Evolutionary conservation across 2,888 invertebrate genomes (phyloP).

Genomic region (Alviniconcha strummeri): DNA sequence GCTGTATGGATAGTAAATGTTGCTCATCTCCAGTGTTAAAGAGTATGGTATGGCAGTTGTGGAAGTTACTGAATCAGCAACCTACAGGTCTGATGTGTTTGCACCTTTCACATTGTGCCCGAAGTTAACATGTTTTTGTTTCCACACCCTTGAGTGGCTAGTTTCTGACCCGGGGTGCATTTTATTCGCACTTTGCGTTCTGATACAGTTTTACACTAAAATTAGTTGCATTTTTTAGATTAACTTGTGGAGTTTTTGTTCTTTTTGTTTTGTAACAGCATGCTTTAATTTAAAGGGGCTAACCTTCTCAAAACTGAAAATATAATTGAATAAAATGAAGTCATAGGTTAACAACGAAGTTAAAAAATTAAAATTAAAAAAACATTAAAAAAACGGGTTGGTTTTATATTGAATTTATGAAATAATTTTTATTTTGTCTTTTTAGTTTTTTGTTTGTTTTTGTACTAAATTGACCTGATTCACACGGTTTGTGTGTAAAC

Average conservation of each 20-base stretch:
- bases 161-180: neutral
- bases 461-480: no score
- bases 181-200: neutral
- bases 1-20: no score
- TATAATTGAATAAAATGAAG: no score
- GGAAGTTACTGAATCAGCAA: neutral
- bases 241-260: neutral
- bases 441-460: no score
- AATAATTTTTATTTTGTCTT: no score
- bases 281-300: neutral
- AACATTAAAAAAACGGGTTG: no score
- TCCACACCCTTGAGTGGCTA: neutral
- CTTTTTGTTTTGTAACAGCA: neutral
- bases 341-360: no score
- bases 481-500: no score
- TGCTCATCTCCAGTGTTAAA: neutral
- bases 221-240: no score
- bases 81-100: neutral
- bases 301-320: no score
- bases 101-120: neutral
- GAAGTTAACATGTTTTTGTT: neutral
- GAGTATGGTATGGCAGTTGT: constrained; percentile 15
- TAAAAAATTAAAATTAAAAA: no score
- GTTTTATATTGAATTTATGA: no score
- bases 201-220: neutral